Percentiles rank a stretch among this genome's conserved stretches.
Conservation (phyloP, 1,140 invertebrate species). For the Drosophila kepulauana region DNA sequence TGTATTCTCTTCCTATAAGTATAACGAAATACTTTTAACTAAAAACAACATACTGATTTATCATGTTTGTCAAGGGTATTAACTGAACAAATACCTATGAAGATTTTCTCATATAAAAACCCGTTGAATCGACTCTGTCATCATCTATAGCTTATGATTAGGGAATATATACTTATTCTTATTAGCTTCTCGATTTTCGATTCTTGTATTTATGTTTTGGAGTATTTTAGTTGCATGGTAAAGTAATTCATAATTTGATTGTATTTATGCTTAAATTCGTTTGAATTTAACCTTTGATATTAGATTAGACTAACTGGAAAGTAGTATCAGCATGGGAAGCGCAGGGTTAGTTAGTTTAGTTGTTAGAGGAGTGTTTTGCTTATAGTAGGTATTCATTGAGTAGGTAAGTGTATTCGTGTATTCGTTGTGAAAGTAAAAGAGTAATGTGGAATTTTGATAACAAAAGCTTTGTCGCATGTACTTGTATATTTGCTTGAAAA, state of each 20-base stretch:
- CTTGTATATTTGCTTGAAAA: slow-evolving; percentile 60
- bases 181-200: slow-evolving; percentile 19
- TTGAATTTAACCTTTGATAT: slow-evolving; percentile 81
- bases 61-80: slow-evolving; percentile 14
- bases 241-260: slow-evolving; percentile 80
- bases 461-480: slow-evolving; percentile 34
- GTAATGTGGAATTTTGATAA: slow-evolving; percentile 28
- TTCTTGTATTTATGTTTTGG: slow-evolving; percentile 39
- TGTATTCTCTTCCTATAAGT: slow-evolving; percentile 30
- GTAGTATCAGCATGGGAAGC: slow-evolving; percentile 64
- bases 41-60: slow-evolving; percentile 1
- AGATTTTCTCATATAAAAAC: slow-evolving; percentile 45
- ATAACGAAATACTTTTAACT: slow-evolving; percentile 8
- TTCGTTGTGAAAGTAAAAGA: slow-evolving; percentile 24
- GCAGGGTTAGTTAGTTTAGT: slow-evolving; percentile 47
- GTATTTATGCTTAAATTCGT: slow-evolving; percentile 82
- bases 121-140: slow-evolving; percentile 22
- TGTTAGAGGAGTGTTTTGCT: slow-evolving; percentile 37
- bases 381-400: slow-evolving; percentile 22
- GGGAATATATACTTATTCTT: slow-evolving; percentile 6
- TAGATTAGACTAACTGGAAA: slow-evolving; percentile 64
- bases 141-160: slow-evolving; percentile 7
- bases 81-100: slow-evolving; percentile 38
- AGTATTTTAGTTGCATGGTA: slow-evolving; percentile 69
- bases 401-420: slow-evolving; percentile 36